A percentile compares a stretch with the other conserved stretches of the same genome.
These are phyloP conservation scores for Pelobates fuscus DNA, from an alignment of 2,113 vertebrate species.

Conservation along the genomic window DNA sequence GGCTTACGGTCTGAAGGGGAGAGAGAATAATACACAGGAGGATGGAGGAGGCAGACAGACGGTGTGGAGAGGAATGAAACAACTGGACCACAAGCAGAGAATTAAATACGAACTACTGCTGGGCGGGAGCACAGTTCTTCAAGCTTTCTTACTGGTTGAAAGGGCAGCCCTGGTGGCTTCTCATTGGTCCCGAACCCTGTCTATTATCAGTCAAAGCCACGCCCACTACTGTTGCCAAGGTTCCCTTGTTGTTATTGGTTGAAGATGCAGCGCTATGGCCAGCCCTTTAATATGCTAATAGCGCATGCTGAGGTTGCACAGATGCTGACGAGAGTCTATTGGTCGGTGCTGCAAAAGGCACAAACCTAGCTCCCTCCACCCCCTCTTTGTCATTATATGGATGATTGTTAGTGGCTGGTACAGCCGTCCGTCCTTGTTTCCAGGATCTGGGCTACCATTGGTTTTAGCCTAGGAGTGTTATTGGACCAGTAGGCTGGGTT, in stretches of 20 bases:
- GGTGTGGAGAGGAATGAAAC: constrained; percentile 63
- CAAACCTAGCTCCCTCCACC: constrained; percentile 2
- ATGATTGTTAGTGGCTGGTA: constrained; percentile 39
- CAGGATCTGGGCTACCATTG: background rate
- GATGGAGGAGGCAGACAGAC: constrained; percentile 20
- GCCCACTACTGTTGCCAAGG: constrained; percentile 8
- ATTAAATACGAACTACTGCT: constrained; percentile 53
- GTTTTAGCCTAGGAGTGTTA: background rate
- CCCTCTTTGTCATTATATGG: constrained; percentile 15
- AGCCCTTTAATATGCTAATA: constrained; percentile 4
- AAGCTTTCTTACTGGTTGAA: constrained; percentile 33
- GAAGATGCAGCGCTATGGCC: background rate
- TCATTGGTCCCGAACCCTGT: background rate
- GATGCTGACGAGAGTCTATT: constrained; percentile 20
- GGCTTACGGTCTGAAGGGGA: constrained; percentile 40
- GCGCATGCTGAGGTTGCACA: background rate
- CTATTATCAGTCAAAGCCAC: background rate
- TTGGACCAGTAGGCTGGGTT: constrained; percentile 3
- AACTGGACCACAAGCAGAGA: constrained; percentile 53
- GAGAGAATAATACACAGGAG: constrained; percentile 5
- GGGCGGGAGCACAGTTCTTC: constrained; percentile 20
- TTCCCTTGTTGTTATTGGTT: background rate
- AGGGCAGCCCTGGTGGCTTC: accelerated
- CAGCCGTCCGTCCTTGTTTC: background rate
- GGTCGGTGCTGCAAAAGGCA: background rate